These are phyloP conservation scores for Chloropsis cyanopogon DNA, from an alignment of 2,113 vertebrate species.

Conservation along the genomic window DNA sequence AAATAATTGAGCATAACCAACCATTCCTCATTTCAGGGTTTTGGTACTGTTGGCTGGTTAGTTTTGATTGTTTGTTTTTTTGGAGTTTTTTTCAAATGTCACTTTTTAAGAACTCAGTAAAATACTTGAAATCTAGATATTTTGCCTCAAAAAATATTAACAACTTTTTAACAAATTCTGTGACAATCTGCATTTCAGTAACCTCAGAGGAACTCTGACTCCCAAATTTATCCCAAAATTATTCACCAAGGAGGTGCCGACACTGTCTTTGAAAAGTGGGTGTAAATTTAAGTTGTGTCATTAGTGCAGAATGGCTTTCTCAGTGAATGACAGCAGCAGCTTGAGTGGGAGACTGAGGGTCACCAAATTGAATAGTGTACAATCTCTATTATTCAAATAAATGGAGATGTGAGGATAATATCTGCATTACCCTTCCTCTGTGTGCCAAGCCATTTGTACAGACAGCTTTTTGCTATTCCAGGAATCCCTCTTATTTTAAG, in stretches of 20 bases:
- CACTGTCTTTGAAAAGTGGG: not conserved
- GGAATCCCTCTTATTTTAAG: not conserved
- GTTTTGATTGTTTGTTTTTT: not conserved
- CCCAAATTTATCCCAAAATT: not conserved
- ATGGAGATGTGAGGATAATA: not conserved
- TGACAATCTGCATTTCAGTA: not conserved
- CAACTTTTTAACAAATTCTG: not conserved
- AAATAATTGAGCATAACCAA: not conserved
- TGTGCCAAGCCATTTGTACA: not conserved
- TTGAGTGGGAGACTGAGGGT: not conserved
- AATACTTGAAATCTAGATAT: not conserved
- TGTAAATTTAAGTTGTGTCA: not conserved
- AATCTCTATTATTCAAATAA: not conserved
- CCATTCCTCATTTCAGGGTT: not conserved
- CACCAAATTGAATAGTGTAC: not conserved
- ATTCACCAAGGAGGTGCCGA: not conserved
- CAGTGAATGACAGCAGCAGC: not conserved
- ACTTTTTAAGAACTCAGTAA: not conserved
- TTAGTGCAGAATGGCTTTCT: not conserved
- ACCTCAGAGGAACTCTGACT: not conserved
- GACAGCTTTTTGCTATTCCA: not conserved
- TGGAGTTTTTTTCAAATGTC: accelerated
- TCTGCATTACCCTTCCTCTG: not conserved
- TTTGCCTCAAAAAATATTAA: not conserved
- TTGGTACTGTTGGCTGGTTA: not conserved